Evolutionary conservation across 1,140 invertebrate species (phyloP).

Genomic region (Drosophila albomicans): DNA sequence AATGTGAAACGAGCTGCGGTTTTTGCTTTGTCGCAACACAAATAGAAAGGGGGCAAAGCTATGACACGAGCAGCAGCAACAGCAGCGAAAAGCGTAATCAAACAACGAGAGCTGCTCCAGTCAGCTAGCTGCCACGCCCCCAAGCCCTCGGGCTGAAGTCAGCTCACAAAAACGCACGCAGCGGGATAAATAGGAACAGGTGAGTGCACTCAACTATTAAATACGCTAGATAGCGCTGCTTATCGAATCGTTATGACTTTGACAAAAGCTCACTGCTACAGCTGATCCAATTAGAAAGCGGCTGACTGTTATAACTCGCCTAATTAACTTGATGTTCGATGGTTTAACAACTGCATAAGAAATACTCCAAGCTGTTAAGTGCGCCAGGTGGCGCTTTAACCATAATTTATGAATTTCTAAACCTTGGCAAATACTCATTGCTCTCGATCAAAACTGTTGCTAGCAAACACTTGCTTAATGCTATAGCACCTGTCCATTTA

Average conservation of each 20-base stretch:
- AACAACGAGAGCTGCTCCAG: not conserved
- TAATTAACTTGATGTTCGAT: too few relatives aligned
- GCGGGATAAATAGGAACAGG: not conserved
- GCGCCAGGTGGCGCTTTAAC: too few relatives aligned
- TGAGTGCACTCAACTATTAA: not conserved
- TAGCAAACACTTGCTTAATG: too few relatives aligned
- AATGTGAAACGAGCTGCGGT: constrained; percentile 32
- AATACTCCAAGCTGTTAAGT: too few relatives aligned
- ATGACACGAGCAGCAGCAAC: constrained; percentile 16
- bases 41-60: not conserved
- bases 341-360: too few relatives aligned
- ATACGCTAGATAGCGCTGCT: constrained; percentile 1
- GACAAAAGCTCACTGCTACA: not conserved
- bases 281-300: too few relatives aligned
- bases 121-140: not conserved
- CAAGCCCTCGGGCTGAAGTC: not conserved
- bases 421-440: too few relatives aligned
- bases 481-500: too few relatives aligned
- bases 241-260: not conserved
- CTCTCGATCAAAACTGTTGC: too few relatives aligned
- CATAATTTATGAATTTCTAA: too few relatives aligned
- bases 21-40: constrained; percentile 48
- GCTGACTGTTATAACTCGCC: too few relatives aligned
- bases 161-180: not conserved
- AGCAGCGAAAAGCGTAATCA: not conserved